Evolutionary conservation across 1,140 invertebrate genomes (phyloP), one percentile per base, ranked within the genome.

Genomic region (Aphis gossypii): DNA sequence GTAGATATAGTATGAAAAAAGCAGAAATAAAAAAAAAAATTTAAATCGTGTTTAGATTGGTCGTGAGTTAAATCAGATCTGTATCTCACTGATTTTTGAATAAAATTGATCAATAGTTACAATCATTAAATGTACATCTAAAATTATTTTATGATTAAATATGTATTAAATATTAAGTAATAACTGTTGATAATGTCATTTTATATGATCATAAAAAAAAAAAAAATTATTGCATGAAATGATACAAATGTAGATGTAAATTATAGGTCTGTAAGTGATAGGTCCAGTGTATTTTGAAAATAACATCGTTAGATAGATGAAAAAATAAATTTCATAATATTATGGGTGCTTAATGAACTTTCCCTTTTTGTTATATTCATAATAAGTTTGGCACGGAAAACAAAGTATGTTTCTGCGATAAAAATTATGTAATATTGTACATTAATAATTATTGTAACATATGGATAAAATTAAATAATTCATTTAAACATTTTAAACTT

Each of bases 281-380:
- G 60, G 11, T 38, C 14, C 86, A 3, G n/a, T 38, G 83, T 51
- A 51, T 88, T 88, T 51, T 88, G 6, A n/a, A 51, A 88, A 88
- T 88, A 21, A 54, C 20, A n/a, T 51, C 2, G 7, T 54, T 88
- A 51, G 25, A 30, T 46, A 21, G 46, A 68, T 68, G 60, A 44
- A 51, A 68, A 90, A 90, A 90, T 18, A 11, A 44, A 90, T 60
- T 41, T 90, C 35, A 30, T 68, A 90, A 90, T 90, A 68, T n/a
- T 90, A 68, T n/a, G 1, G 48, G 56, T 44, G 9, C 20, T 41
- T 90, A 44, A 90, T 68, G 89, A 90, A 90, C 89, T 90, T 90
- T 90, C 89, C 54, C 89, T 90, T 90, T 90, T 90, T 14, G 30
- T 89, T 4, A 54, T 51, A 51, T 38, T 89, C 51, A 38, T 25